These are phyloP conservation scores for Liasis olivaceus DNA, from an alignment of 2,797 vertebrate species.

Conservation along the genomic window DNA sequence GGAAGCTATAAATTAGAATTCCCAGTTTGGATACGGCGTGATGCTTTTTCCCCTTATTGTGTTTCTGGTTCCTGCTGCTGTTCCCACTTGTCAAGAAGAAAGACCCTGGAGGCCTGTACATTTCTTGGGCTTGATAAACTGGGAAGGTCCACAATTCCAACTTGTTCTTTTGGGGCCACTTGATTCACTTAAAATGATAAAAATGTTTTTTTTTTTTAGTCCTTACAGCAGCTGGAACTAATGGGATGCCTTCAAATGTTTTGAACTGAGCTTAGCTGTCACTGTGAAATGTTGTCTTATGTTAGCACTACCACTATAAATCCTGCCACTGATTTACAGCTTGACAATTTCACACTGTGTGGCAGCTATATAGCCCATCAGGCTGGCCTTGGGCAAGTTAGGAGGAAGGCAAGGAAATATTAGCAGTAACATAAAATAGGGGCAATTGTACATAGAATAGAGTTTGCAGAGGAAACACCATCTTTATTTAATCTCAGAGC, in stretches of 20 bases:
- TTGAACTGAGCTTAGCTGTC: background rate
- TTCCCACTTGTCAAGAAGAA: background rate
- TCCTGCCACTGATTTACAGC: background rate
- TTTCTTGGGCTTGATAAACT: background rate
- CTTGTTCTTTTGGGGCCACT: background rate
- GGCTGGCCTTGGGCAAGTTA: background rate
- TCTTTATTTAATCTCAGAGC: background rate
- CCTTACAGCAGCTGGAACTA: background rate
- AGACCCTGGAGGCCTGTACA: background rate
- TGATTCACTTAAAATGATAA: background rate
- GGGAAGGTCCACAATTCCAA: background rate
- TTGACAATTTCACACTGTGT: background rate
- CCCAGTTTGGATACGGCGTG: background rate
- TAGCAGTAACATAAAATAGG: background rate
- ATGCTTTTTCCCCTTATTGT: background rate
- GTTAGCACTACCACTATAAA: too few relatives aligned
- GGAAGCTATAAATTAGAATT: background rate
- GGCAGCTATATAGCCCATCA: background rate
- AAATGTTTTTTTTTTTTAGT: background rate
- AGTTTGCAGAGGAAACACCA: background rate
- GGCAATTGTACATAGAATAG: background rate
- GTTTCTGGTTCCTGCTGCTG: background rate
- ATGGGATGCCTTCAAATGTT: background rate
- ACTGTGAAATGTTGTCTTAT: background rate
- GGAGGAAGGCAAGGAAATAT: background rate